Base-by-base conservation (phyloP, 92 coral and sea anemone species). In the Phenganax subtilis region DNA sequence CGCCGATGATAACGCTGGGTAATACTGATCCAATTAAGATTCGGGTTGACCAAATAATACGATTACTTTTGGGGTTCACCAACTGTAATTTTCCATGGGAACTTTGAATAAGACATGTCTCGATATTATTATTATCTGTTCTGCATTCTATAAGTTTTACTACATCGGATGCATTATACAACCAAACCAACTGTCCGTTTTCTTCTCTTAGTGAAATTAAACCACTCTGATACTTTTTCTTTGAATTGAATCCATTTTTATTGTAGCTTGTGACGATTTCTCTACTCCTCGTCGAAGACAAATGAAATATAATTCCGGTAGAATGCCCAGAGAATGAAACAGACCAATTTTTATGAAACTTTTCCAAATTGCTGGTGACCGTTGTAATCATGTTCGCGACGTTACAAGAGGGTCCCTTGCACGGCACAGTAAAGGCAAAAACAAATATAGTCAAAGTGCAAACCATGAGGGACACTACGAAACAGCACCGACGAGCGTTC, bases 381-480 rank as follows among this genome's bases (percentile, higher is more conserved):
- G 83, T 79, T 52, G 83, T 63, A 15, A 63, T 54, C 54, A 79
- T 47, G 61, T 63, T 79, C 9, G 73, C 69, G 20, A 79, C 83
- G 7, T 63, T 79, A n/a, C 83, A 79, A 6, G 83, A 63, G 0
- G 83, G 72, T 51, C 61, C 44, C 30, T 79, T 79, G 44, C 83
- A 79, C 1, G 83, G 83, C 5, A 79, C 44, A 12, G 83, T 79
- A 51, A 79, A 79, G 31, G 83, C 83, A 47, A 79, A 79, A 51
- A 79, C 83, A 31, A 79, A 79, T 14, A 79, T 79, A 7, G 83
- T 79, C 55, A 79, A 31, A 6, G 83, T 79, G 27, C 83, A 79
- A 59, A 79, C 52, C 83, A 79, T 79, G 8, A 79, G 17, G 0
- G 83, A 79, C 47, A 64, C 60, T 0, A 64, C 83, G 31, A 79